These are phyloP conservation scores for Chionoecetes opilio DNA, from an alignment of 1,140 invertebrate genomes.

Conservation along the genomic window DNA sequence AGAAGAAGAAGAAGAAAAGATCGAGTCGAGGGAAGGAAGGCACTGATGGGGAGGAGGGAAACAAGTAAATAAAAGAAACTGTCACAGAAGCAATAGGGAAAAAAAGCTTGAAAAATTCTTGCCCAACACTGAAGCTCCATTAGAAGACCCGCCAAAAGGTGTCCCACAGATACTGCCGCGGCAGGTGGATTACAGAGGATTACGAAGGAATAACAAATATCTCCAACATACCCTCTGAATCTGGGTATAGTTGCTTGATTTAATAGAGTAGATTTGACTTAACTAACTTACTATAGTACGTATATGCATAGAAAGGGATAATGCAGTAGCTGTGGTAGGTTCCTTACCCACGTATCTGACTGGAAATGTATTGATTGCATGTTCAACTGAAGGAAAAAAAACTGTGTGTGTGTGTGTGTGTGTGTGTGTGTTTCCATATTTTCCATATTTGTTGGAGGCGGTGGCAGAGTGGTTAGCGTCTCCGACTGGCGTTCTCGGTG, in stretches of 20 bases:
- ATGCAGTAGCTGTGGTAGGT: too few species aligned
- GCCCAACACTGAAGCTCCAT: neutral
- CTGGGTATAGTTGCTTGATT: too few species aligned
- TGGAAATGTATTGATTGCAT: too few species aligned
- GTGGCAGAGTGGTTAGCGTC: too few species aligned
- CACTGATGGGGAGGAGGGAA: neutral
- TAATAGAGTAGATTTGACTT: too few species aligned
- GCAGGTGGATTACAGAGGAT: neutral
- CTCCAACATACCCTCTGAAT: too few species aligned
- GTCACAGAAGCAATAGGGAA: conserved; percentile 6
- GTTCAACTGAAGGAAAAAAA: too few species aligned
- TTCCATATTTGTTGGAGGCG: neutral
- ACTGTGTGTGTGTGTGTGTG: conserved; percentile 25
- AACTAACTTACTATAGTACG: too few species aligned
- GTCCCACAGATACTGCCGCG: neutral
- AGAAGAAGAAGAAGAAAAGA: neutral
- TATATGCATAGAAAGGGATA: too few species aligned
- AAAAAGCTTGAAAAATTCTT: neutral
- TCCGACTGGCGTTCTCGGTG: too few species aligned
- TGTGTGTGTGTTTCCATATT: neutral
- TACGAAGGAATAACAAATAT: neutral
- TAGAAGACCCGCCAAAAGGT: conserved; percentile 15
- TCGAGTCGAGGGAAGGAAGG: neutral
- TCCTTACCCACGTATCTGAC: too few species aligned
- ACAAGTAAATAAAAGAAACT: neutral